A percentile compares a stretch with the other conserved stretches of the same genome.
Evolutionary conservation across 2,888 invertebrate species (phyloP).

Genomic region (Drosophila antonietae): DNA sequence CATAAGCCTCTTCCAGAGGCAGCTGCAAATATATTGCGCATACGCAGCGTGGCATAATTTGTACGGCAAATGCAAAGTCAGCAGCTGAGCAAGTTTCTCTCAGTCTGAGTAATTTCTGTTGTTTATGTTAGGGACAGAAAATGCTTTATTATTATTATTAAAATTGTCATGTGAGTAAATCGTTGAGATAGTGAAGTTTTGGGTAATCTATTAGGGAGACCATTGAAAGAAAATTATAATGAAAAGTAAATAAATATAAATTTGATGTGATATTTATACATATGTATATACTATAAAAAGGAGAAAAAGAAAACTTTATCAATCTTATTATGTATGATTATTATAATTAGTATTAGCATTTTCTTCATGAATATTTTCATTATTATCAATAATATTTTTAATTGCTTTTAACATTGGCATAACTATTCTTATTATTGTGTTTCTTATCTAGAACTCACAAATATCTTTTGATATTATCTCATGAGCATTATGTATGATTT

Average conservation of each 20-base stretch:
- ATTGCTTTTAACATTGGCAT: too few relatives aligned
- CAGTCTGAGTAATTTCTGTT: conserved; percentile 5
- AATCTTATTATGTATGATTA: too few relatives aligned
- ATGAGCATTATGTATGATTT: too few relatives aligned
- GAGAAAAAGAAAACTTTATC: too few relatives aligned
- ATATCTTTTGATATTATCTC: too few relatives aligned
- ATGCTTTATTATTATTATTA: conserved; percentile 3
- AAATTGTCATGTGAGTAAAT: conserved; percentile 12
- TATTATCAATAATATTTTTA: too few relatives aligned
- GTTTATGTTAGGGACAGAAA: conserved; percentile 16
- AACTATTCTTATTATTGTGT: too few relatives aligned
- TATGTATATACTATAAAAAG: too few relatives aligned
- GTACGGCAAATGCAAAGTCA: conserved; percentile 24
- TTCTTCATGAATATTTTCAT: too few relatives aligned
- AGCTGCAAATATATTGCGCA: conserved; percentile 33
- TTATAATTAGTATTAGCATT: too few relatives aligned
- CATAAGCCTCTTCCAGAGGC: background rate
- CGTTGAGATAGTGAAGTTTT: background rate
- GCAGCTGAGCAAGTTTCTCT: conserved; percentile 14
- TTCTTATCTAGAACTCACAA: too few relatives aligned
- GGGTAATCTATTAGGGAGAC: background rate
- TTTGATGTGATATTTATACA: too few relatives aligned
- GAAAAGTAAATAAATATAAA: background rate
- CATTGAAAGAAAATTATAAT: background rate
- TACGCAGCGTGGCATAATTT: conserved; percentile 35